A percentile compares a stretch with the other conserved stretches of the same genome.
Evolutionary conservation across 1,140 invertebrate species (phyloP).

Genomic region (Drosophila persimilis): DNA sequence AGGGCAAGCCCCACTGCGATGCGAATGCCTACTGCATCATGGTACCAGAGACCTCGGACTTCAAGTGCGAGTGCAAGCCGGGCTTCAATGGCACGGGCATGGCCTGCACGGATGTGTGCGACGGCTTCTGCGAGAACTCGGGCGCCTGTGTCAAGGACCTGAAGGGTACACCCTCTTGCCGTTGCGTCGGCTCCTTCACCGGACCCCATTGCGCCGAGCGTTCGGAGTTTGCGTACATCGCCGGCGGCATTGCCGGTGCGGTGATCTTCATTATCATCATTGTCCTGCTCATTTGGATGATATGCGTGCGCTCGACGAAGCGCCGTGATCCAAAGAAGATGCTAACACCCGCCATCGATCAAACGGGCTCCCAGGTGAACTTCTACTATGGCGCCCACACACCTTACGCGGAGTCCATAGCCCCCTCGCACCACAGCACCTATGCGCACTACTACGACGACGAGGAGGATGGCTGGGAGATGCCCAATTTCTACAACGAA

Average conservation of each 20-base stretch:
- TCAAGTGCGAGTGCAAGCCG: conserved; percentile 96
- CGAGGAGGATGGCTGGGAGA: conserved; percentile 98
- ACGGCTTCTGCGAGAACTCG: conserved; percentile 95
- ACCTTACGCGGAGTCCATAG: conserved; percentile 96
- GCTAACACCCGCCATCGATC: conserved; percentile 92
- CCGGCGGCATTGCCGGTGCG: conserved; percentile 94
- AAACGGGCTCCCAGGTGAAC: conserved; percentile 96
- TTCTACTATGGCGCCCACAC: conserved; percentile 96
- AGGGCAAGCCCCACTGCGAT: conserved; percentile 92
- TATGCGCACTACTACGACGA: conserved; percentile 98
- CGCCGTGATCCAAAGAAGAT: conserved; percentile 95
- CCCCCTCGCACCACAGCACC: conserved; percentile 96
- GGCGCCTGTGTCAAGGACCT: conserved; percentile 94
- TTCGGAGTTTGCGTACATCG: conserved; percentile 97
- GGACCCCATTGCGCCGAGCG: conserved; percentile 95
- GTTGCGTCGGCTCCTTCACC: conserved; percentile 95
- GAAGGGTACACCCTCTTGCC: conserved; percentile 91
- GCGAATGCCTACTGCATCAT: conserved; percentile 94
- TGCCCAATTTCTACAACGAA: conserved; percentile 98
- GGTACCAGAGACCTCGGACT: conserved; percentile 92
- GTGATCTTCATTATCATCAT: conserved; percentile 96
- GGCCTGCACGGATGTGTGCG: conserved; percentile 92
- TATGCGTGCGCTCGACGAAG: conserved; percentile 93
- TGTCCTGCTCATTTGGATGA: conserved; percentile 97
- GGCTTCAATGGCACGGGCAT: conserved; percentile 95